These are phyloP conservation scores for Orbicella faveolata DNA, from an alignment of 64 coral and sea anemone genomes.

Conservation along the genomic window DNA sequence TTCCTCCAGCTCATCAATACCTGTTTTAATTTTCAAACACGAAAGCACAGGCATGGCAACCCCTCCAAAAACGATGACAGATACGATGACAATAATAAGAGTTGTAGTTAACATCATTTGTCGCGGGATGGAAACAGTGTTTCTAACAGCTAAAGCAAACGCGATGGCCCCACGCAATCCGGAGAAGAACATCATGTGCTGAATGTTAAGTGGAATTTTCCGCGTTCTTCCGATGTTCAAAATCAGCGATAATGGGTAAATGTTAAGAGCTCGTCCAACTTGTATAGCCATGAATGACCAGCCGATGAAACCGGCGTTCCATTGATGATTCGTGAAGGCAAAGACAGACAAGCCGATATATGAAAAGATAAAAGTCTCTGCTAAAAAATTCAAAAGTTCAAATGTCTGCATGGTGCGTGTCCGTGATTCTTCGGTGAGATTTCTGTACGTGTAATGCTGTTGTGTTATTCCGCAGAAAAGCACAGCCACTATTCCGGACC, in stretches of 20 bases:
- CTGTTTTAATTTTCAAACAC: constrained; percentile 80
- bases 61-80: constrained; percentile 91
- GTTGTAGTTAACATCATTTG: constrained; percentile 99
- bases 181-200: constrained; percentile 98
- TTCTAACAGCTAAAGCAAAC: constrained; percentile 92
- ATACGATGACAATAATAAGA: constrained; percentile 88
- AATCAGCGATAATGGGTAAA: constrained; percentile 85
- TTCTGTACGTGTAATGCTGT: constrained; percentile 97
- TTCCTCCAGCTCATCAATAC: constrained; percentile 83
- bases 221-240: constrained; percentile 87
- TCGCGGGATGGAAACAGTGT: constrained; percentile 94
- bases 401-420: constrained; percentile 87
- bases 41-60: constrained; percentile 77
- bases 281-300: constrained; percentile 88
- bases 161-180: constrained; percentile 95
- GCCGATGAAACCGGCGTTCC: constrained; percentile 89
- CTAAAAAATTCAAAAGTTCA: constrained; percentile 92
- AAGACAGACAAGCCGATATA: constrained; percentile 96
- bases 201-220: constrained; percentile 82
- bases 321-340: constrained; percentile 91
- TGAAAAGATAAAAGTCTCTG: constrained; percentile 96
- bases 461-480: constrained; percentile 96
- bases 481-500: constrained; percentile 95
- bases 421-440: constrained; percentile 90
- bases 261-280: constrained; percentile 75